Evolutionary conservation across 2,888 invertebrate genomes (phyloP).

Genomic region (Mesorhabditis spiculigera): DNA sequence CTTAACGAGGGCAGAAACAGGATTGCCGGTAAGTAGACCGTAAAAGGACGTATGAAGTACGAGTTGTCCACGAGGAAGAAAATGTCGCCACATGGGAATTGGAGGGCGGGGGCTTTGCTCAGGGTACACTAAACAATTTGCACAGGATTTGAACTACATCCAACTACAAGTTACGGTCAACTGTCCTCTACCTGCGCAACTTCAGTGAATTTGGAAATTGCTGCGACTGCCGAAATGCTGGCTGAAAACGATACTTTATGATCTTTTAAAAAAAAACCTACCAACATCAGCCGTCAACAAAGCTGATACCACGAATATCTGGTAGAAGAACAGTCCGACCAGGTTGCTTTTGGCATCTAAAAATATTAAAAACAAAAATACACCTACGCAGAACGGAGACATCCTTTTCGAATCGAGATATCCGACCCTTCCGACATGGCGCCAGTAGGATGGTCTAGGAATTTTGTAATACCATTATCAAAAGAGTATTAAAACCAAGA

Average conservation of each 20-base stretch:
- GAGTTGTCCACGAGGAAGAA: neutral
- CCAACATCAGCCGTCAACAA: neutral
- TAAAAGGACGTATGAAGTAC: neutral
- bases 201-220: neutral
- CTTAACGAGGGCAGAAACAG: neutral
- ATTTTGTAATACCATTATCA: neutral
- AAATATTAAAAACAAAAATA: neutral
- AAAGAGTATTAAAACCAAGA: neutral
- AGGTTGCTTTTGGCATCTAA: slow-evolving; percentile 4
- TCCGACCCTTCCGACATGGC: neutral
- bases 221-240: slow-evolving; percentile 6
- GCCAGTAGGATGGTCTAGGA: neutral
- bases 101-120: neutral
- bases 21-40: neutral
- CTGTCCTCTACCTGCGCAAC: neutral
- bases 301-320: neutral
- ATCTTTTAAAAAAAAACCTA: neutral
- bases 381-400: neutral
- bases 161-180: too few relatives aligned
- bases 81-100: neutral
- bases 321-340: neutral
- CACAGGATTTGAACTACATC: neutral
- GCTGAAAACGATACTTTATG: neutral
- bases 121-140: neutral
- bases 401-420: slow-evolving; percentile 1